A percentile compares a stretch with the other conserved stretches of the same genome.
These are phyloP conservation scores for Mola mola DNA, from an alignment of 2,113 vertebrate species.

Conservation along the genomic window DNA sequence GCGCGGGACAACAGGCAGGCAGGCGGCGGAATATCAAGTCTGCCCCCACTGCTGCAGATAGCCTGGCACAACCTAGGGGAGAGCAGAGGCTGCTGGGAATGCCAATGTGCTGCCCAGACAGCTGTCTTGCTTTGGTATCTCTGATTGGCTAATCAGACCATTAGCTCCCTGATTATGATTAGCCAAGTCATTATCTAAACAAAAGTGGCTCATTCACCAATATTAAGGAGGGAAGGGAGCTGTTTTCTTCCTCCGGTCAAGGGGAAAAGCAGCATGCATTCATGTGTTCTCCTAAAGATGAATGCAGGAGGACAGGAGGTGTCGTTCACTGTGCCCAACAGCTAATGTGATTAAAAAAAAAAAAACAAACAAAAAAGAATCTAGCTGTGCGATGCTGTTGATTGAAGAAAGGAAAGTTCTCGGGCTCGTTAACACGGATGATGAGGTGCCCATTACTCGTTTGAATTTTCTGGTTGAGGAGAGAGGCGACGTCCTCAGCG, in stretches of 20 bases:
- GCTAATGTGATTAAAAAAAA: conserved; percentile 30
- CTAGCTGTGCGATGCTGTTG: conserved; percentile 36
- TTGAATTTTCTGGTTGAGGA: conserved; percentile 53
- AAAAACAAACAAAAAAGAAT: not conserved
- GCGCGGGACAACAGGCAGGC: conserved; percentile 41
- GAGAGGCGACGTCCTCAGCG: conserved; percentile 38
- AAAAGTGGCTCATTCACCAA: conserved; percentile 74
- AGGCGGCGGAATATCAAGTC: conserved; percentile 73
- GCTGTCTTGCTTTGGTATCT: conserved; percentile 58
- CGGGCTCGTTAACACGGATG: conserved; percentile 44
- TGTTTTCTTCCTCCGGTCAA: conserved; percentile 49
- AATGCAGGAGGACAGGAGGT: conserved; percentile 35
- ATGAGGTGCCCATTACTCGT: conserved; percentile 53
- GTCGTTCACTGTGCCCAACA: conserved; percentile 34
- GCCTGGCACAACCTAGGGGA: conserved; percentile 45
- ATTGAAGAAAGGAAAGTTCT: conserved; percentile 41
- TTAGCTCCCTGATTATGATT: conserved; percentile 80
- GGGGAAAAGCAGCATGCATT: conserved; percentile 43
- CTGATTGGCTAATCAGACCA: conserved; percentile 77
- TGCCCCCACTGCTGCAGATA: conserved; percentile 43
- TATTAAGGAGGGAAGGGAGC: conserved; percentile 60
- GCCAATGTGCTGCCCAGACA: conserved; percentile 65
- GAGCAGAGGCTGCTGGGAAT: conserved; percentile 72
- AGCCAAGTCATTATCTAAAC: conserved; percentile 78
- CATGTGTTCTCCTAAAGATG: conserved; percentile 24